Percentiles rank a stretch among this genome's conserved stretches.
Conservation (phyloP, 2,113 vertebrate species). For the Emydocephalus ijimae region DNA sequence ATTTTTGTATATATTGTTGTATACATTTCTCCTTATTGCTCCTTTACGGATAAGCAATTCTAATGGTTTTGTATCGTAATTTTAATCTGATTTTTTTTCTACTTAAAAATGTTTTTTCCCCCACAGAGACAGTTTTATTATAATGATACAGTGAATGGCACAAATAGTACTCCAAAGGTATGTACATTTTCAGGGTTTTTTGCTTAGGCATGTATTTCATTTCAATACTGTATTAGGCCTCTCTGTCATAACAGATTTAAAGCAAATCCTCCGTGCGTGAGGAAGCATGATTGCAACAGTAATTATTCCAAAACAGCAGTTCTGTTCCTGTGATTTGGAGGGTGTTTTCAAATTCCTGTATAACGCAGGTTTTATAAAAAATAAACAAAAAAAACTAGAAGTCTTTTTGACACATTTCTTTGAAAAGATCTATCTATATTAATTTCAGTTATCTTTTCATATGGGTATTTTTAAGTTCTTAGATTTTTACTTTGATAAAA, state of each 20-base stretch:
- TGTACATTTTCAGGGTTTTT: constrained; percentile 33
- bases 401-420: constrained; percentile 1
- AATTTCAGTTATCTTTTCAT: not conserved
- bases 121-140: constrained; percentile 23
- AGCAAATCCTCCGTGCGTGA: constrained; percentile 26
- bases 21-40: not conserved
- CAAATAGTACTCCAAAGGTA: constrained; percentile 3
- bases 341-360: constrained; percentile 14
- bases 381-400: constrained; percentile 8
- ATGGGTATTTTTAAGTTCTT: constrained; percentile 3
- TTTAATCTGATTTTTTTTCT: constrained; percentile 6
- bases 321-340: not conserved
- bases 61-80: not conserved
- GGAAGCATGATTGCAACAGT: constrained; percentile 16
- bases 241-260: constrained; percentile 29
- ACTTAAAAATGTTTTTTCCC: not conserved
- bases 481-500: not conserved
- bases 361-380: not conserved
- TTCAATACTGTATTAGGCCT: constrained; percentile 42
- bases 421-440: fast-evolving
- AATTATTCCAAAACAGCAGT: constrained; percentile 40
- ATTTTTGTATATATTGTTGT: no score
- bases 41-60: not conserved
- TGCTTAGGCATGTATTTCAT: constrained; percentile 37
- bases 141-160: constrained; percentile 3